phyloP scores from a whole-genome alignment of 2,888 invertebrate species.

The Andrena flavipes region DNA sequence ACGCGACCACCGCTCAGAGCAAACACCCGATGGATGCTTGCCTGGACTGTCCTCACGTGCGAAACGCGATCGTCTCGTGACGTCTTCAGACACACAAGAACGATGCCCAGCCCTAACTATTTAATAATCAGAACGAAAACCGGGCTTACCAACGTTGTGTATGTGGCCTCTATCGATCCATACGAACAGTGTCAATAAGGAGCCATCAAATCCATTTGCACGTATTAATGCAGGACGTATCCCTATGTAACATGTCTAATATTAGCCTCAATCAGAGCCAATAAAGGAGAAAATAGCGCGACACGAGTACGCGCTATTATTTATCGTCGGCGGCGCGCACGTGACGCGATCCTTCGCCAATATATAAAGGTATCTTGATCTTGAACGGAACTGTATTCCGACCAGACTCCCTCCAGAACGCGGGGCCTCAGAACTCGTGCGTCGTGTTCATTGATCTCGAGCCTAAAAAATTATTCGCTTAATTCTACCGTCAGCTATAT shows the following conservation, averaged over 20 bases:
- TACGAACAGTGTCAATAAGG: slow-evolving; percentile 53
- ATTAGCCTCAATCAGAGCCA: slow-evolving; percentile 75
- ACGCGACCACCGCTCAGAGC: slow-evolving; percentile 24
- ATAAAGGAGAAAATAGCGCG: slow-evolving; percentile 71
- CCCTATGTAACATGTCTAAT: slow-evolving; percentile 61
- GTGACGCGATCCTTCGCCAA: slow-evolving; percentile 55
- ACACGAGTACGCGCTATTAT: slow-evolving; percentile 63
- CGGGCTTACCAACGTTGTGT: slow-evolving; percentile 8
- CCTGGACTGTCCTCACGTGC: slow-evolving; percentile 34
- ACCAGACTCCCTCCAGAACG: slow-evolving; percentile 1
- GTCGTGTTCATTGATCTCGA: background rate
- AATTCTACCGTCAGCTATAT: background rate
- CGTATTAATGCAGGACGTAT: slow-evolving; percentile 48
- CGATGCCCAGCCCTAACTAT: slow-evolving; percentile 15
- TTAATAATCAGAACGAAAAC: slow-evolving; percentile 44
- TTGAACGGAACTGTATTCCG: slow-evolving; percentile 40
- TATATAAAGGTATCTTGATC: slow-evolving; percentile 70
- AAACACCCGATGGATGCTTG: background rate
- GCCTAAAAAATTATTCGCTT: background rate
- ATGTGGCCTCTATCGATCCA: slow-evolving; percentile 48
- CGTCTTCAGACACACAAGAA: slow-evolving; percentile 20
- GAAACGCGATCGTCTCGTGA: slow-evolving; percentile 38
- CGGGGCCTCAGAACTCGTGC: background rate
- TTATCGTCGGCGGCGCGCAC: slow-evolving; percentile 61
- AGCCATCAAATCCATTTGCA: slow-evolving; percentile 59